A percentile compares a stretch with the other conserved stretches of the same genome.
Evolutionary conservation across 92 coral and sea anemone species (phyloP).

Genomic region (Palythoa grandis): DNA sequence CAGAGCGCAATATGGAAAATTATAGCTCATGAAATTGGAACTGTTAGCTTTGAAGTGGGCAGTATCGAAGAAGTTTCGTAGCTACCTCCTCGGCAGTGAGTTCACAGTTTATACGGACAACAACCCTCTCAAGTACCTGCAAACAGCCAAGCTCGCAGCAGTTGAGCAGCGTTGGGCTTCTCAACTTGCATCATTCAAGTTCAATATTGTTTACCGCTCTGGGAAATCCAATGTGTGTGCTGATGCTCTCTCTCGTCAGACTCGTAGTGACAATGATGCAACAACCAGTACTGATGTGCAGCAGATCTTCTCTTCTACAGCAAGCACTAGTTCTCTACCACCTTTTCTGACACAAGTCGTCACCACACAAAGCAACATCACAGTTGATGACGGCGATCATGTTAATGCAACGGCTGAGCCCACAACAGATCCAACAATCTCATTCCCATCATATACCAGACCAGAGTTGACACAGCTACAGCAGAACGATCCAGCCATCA

Average conservation of each 20-base stretch:
- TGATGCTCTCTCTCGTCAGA: constrained; percentile 66
- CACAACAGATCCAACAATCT: not conserved
- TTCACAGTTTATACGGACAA: constrained; percentile 59
- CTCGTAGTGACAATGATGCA: constrained; percentile 8
- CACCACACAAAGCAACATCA: constrained; percentile 11
- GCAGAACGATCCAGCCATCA: constrained; percentile 15
- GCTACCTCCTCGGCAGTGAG: constrained; percentile 61
- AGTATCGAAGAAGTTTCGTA: constrained; percentile 51
- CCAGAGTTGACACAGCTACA: constrained; percentile 17
- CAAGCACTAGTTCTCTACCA: constrained; percentile 5
- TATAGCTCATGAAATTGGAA: constrained; percentile 69
- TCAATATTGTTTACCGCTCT: constrained; percentile 48
- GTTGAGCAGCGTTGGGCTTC: constrained; percentile 74
- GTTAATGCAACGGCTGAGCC: too few relatives aligned
- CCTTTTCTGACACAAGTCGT: not conserved
- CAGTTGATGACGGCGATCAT: not conserved
- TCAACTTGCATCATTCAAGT: constrained; percentile 63
- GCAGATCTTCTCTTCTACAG: not conserved
- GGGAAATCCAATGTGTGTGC: constrained; percentile 61
- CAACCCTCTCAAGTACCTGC: constrained; percentile 62
- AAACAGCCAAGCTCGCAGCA: constrained; percentile 63
- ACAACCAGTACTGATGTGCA: not conserved
- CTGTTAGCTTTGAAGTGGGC: constrained; percentile 62
- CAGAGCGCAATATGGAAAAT: constrained; percentile 59
- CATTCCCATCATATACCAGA: constrained; percentile 37